Conservation (phyloP, 2,113 vertebrate genomes). For the Riparia riparia region DNA sequence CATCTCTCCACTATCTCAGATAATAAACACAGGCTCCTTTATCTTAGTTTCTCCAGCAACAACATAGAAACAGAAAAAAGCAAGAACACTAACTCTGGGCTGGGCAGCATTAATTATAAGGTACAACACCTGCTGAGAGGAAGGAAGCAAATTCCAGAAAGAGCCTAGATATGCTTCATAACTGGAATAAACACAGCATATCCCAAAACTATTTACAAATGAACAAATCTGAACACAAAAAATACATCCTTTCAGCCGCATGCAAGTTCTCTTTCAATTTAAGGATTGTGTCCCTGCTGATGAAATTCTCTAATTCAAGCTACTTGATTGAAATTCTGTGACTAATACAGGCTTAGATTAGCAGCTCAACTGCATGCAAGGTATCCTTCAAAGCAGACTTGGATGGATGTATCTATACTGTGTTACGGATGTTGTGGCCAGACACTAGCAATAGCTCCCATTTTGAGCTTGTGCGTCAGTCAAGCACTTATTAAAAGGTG, state of each 20-base stretch:
- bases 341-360: slow-evolving; percentile 15
- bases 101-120: background rate
- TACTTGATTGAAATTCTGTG: slow-evolving; percentile 44
- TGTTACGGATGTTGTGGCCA: background rate
- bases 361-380: background rate
- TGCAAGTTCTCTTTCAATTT: background rate
- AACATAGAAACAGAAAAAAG: background rate
- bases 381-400: background rate
- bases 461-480: background rate
- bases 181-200: background rate
- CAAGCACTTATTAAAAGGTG: background rate
- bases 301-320: slow-evolving; percentile 10
- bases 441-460: background rate
- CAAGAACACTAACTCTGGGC: background rate
- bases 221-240: background rate
- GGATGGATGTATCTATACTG: background rate
- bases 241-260: background rate
- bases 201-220: background rate
- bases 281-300: background rate
- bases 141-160: background rate
- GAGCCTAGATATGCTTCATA: background rate
- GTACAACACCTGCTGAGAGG: background rate
- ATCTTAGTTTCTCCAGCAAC: background rate
- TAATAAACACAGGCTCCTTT: background rate
- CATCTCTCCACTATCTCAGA: background rate